Evolutionary conservation across 2,113 vertebrate genomes (phyloP).

Genomic region (Papio anubis): DNA sequence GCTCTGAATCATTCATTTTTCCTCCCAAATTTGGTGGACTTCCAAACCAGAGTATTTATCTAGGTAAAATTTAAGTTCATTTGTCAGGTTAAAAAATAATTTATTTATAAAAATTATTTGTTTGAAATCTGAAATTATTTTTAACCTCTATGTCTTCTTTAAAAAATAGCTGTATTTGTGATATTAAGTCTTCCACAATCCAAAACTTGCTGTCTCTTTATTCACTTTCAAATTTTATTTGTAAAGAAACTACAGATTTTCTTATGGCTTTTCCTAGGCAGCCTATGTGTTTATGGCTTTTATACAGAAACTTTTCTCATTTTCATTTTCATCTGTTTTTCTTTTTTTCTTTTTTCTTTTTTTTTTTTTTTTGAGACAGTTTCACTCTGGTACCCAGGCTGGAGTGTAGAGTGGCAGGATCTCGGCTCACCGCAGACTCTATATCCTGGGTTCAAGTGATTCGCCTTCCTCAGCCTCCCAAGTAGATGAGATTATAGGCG

Average conservation of each 20-base stretch:
- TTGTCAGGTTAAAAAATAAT: neutral
- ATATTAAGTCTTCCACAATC: neutral
- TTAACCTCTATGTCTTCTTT: neutral
- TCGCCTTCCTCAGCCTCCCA: too few relatives aligned
- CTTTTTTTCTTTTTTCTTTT: too few relatives aligned
- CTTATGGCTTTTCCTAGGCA: neutral
- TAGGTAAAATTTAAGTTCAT: neutral
- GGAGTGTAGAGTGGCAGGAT: too few relatives aligned
- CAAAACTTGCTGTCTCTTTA: neutral
- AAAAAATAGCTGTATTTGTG: neutral
- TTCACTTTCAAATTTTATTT: slow-evolving; percentile 6
- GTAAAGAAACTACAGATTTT: neutral
- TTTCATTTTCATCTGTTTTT: neutral
- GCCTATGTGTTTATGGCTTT: neutral
- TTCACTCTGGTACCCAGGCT: too few relatives aligned
- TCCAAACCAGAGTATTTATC: neutral
- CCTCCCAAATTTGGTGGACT: neutral
- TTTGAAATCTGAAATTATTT: slow-evolving; percentile 15
- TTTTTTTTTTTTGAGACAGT: too few relatives aligned
- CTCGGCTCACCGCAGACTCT: too few relatives aligned
- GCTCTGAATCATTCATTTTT: neutral
- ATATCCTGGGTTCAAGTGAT: too few relatives aligned
- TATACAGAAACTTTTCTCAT: neutral
- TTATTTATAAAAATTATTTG: neutral
- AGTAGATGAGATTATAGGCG: too few relatives aligned